These are phyloP conservation scores for Caenorhabditis sp. DNA, from an alignment of 2,888 invertebrate genomes.

Conservation along the genomic window DNA sequence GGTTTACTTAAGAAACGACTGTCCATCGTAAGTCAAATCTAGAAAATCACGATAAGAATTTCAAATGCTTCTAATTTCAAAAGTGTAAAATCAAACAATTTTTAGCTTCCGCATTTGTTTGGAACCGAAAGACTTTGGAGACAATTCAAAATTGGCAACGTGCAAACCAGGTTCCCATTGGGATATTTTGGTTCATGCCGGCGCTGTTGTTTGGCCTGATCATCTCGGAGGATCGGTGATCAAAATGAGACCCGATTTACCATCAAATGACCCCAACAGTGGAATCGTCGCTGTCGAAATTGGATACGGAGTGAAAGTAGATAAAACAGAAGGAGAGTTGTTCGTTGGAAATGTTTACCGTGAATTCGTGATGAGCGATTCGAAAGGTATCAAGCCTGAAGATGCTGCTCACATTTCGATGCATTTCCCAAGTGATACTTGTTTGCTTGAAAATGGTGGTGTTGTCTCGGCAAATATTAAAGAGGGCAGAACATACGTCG, in stretches of 20 bases:
- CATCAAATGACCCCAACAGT: not conserved
- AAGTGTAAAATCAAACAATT: not conserved
- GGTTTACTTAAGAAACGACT: constrained; percentile 5
- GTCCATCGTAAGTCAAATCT: constrained; percentile 8
- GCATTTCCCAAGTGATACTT: constrained; percentile 12
- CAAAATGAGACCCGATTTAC: not conserved
- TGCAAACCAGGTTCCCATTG: constrained; percentile 2
- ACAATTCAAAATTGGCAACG: not conserved
- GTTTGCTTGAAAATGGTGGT: not conserved
- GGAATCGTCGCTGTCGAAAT: constrained; percentile 9
- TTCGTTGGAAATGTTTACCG: constrained; percentile 25
- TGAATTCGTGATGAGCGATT: constrained; percentile 16
- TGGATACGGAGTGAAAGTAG: constrained; percentile 14
- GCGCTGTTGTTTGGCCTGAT: constrained; percentile 29
- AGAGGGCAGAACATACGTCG: not conserved
- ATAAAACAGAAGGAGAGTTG: constrained; percentile 6
- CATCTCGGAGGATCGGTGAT: constrained; percentile 14
- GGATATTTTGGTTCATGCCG: constrained; percentile 14
- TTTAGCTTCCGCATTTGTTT: constrained; percentile 23
- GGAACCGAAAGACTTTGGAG: not conserved
- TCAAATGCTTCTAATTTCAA: not conserved
- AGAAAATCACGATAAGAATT: no score
- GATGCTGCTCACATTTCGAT: constrained; percentile 6
- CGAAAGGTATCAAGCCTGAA: constrained; percentile 1
- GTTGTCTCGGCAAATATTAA: not conserved